Percentiles rank a stretch among this genome's conserved stretches.
phyloP scores from a whole-genome alignment of 2,797 vertebrate species.

The Cyprinella venusta region DNA sequence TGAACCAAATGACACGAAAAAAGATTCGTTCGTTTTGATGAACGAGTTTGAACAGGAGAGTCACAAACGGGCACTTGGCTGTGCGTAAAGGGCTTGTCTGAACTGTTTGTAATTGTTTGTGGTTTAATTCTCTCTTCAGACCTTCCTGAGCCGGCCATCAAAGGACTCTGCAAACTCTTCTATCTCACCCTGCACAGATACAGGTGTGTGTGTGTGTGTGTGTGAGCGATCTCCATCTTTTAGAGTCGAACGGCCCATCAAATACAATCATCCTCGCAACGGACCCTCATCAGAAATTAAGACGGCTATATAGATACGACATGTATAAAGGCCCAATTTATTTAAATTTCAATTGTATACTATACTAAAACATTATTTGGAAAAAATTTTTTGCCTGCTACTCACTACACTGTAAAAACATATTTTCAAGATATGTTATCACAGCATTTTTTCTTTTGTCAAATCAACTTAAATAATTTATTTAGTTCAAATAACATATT shows the following conservation, averaged over 20 bases:
- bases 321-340: background rate
- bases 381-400: background rate
- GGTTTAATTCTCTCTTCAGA: conserved; percentile 71
- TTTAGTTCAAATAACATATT: no score
- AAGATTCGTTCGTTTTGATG: no score
- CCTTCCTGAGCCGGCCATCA: conserved; percentile 93
- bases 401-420: no score
- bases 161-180: conserved; percentile 95
- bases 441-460: no score
- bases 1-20: no score
- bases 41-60: no score
- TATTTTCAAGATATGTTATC: no score
- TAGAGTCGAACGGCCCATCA: background rate
- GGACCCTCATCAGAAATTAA: background rate
- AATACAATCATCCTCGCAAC: background rate
- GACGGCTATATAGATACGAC: no score
- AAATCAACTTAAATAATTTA: no score
- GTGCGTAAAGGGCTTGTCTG: background rate
- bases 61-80: no score
- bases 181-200: conserved; percentile 96
- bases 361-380: background rate
- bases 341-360: background rate
- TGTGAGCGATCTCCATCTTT: background rate
- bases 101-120: background rate
- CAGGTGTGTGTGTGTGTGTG: conserved; percentile 75